Base-by-base conservation (phyloP, 2,888 invertebrate species). In the Acrobasis suavella region DNA sequence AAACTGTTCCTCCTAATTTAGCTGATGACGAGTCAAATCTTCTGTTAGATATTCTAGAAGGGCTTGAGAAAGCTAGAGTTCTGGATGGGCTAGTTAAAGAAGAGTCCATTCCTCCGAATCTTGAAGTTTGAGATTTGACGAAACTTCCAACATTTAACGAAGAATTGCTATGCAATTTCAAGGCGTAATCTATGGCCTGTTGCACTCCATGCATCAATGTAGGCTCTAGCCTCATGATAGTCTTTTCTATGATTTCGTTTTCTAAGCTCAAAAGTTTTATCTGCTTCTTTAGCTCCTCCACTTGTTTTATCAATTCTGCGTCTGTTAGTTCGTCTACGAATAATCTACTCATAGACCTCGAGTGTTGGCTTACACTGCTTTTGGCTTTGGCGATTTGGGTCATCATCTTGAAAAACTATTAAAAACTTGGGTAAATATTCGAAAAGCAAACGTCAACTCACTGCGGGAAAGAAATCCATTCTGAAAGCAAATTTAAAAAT, bases 161-260 rank as follows among this genome's bases (percentile, higher is more conserved):
- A 0, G 85, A 77, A 1, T 64, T 75, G 58, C 85, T 87, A 0
- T 82, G 79, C 6, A 89, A 62, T 68, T 78, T 89, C 1, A 68
- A 72, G 0, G 89, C 89, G 64, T 89, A 89, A 0, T 92, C 90
- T 22, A 87, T 60, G 0, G 89, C 89, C 58, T 89, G 89, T 50
- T 86, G 82, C n/a, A 93, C 80, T 60, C 94, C 91, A 60, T 83
- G 78, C 76, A 94, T 83, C 9, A 91, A 65, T 0, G 85, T 60
- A 0, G 93, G 93, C 42, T 93, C 92, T 6, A 91, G 65, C 50
- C 93, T 85, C 67, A 75, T 69, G 0, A 94, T 86, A 3, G 89
- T 89, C 14, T 80, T 84, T 67, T 94, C 93, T 10, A 93, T 80
- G 16, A 94, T 81, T 60, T 93, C 93, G 64, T 94, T 94, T 70